A percentile compares a stretch with the other conserved stretches of the same genome.
phyloP scores from a whole-genome alignment of 53 echinoderm and acorn worm species.

The Actinopyga echinites region DNA sequence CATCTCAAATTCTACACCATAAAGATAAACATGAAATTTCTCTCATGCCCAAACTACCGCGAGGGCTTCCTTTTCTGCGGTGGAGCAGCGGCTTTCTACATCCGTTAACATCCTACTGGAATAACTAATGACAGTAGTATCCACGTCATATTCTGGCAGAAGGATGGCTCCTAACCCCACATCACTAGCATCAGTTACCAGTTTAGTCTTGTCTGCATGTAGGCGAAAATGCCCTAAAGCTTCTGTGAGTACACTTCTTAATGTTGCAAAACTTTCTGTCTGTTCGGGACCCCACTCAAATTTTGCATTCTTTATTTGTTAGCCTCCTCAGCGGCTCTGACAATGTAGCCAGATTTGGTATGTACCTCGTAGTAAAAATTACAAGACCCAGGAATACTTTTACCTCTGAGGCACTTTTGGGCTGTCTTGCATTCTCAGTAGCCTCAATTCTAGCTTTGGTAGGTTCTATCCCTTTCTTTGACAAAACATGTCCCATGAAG shows the following conservation, averaged over 20 bases:
- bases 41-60: constrained; percentile 56
- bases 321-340: constrained; percentile 55
- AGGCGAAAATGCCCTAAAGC: constrained; percentile 48
- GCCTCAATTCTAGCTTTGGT: constrained; percentile 52
- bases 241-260: constrained; percentile 44
- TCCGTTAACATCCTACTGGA: constrained; percentile 32
- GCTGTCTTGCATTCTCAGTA: constrained; percentile 49
- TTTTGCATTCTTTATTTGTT: constrained; percentile 27
- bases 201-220: constrained; percentile 50
- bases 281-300: constrained; percentile 61
- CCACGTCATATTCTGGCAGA: background rate
- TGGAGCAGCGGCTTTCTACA: constrained; percentile 45
- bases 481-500: constrained; percentile 61
- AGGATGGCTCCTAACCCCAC: constrained; percentile 42
- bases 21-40: constrained; percentile 51
- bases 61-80: constrained; percentile 51
- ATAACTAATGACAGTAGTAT: constrained; percentile 42
- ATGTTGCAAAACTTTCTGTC: constrained; percentile 44
- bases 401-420: constrained; percentile 51
- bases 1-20: constrained; percentile 52
- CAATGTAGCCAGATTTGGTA: constrained; percentile 60
- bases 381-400: constrained; percentile 68
- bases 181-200: constrained; percentile 54
- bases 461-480: constrained; percentile 57
- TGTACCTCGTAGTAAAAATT: constrained; percentile 68